phyloP scores from a whole-genome alignment of 1,140 invertebrate species.

The Danaus plexippus region DNA sequence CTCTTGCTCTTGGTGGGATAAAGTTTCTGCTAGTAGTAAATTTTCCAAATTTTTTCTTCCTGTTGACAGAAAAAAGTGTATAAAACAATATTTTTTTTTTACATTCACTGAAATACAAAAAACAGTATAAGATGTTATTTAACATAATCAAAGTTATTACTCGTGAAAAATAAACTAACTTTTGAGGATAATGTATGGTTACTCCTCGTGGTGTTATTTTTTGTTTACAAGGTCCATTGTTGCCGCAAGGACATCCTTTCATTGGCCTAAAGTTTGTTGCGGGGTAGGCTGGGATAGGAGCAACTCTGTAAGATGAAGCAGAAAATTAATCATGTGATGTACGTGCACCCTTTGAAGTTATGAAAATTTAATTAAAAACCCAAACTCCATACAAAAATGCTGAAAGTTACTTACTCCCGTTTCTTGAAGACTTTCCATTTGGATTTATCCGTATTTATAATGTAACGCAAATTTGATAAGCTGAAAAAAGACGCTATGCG shows the following conservation, averaged over 20 bases:
- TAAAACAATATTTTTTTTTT: slow-evolving; percentile 2
- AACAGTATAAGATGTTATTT: too few relatives aligned
- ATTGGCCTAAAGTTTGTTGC: slow-evolving; percentile 20
- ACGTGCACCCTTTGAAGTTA: not conserved
- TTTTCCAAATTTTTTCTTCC: slow-evolving; percentile 15
- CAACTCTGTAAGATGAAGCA: slow-evolving; percentile 27
- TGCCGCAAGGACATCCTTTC: slow-evolving; percentile 51
- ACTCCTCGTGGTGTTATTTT: slow-evolving; percentile 49
- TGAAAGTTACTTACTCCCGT: slow-evolving; percentile 39
- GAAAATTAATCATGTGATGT: slow-evolving; percentile 1
- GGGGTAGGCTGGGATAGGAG: slow-evolving; percentile 33
- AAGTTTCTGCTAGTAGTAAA: slow-evolving; percentile 9
- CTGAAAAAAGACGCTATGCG: slow-evolving; percentile 30
- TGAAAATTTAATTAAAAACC: slow-evolving; percentile 4
- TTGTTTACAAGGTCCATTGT: slow-evolving; percentile 44
- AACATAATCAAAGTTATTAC: too few relatives aligned
- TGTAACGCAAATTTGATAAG: slow-evolving; percentile 48
- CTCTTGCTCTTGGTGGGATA: slow-evolving; percentile 6
- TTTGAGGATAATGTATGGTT: slow-evolving; percentile 57
- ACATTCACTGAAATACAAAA: not conserved
- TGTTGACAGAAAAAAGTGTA: slow-evolving; percentile 4
- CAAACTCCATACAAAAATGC: not conserved
- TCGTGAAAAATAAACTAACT: slow-evolving; percentile 29
- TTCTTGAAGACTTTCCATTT: slow-evolving; percentile 61
- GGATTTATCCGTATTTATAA: slow-evolving; percentile 39